phyloP scores from a whole-genome alignment of 37 sponge, comb jelly and placozoan species.

The Halichondria panicea region DNA sequence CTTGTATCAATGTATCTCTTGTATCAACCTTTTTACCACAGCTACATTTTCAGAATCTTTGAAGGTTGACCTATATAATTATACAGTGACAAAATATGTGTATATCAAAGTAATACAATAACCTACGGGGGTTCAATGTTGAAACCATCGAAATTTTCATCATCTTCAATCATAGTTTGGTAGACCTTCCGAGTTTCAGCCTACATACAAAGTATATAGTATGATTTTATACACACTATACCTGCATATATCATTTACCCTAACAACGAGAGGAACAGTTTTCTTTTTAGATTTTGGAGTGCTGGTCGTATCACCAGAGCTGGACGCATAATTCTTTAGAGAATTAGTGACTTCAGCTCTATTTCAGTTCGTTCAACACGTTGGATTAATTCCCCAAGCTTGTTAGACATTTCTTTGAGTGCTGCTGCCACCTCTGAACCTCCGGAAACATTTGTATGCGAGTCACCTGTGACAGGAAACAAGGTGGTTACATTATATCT shows the following conservation, averaged over 20 bases:
- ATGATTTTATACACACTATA: not conserved
- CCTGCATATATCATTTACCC: not conserved
- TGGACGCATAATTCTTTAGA: too few relatives aligned
- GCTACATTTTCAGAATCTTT: not conserved
- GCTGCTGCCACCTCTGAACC: too few relatives aligned
- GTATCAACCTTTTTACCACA: constrained; percentile 4
- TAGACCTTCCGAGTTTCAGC: constrained; percentile 29
- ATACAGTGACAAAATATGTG: not conserved
- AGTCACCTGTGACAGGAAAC: too few relatives aligned
- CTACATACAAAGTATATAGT: constrained; percentile 5
- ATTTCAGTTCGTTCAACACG: too few relatives aligned
- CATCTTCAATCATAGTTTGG: constrained; percentile 30
- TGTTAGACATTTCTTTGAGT: too few relatives aligned
- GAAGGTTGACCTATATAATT: not conserved
- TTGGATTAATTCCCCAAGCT: too few relatives aligned
- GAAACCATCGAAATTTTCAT: constrained; percentile 35
- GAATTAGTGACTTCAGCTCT: too few relatives aligned
- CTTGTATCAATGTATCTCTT: constrained; percentile 13
- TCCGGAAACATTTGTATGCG: too few relatives aligned
- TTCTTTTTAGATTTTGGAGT: constrained; percentile 1
- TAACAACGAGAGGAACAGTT: constrained; percentile 1
- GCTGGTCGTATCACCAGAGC: too few relatives aligned
- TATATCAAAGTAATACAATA: not conserved
- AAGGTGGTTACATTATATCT: too few relatives aligned
- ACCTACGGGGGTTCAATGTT: constrained; percentile 31